These are phyloP conservation scores for Plectropomus leopardus DNA, from an alignment of 2,113 vertebrate genomes.

Conservation along the genomic window DNA sequence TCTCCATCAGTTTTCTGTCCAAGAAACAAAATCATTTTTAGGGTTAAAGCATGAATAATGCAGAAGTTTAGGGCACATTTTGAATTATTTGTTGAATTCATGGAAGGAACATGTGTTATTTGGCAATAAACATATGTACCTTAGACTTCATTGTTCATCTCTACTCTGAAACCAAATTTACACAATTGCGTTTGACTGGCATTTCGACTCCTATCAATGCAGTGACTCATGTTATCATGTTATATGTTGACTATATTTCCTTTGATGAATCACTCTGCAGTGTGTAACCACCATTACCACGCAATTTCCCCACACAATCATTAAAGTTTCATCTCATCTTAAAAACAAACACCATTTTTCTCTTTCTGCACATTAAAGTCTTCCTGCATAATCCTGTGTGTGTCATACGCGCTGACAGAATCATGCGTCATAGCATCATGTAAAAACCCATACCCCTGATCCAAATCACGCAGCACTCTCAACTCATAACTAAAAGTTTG, in stretches of 20 bases:
- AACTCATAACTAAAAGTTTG: background rate
- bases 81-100: too few species aligned
- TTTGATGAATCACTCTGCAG: conserved; percentile 5
- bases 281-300: conserved; percentile 1
- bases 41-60: too few species aligned
- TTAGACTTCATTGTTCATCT: background rate
- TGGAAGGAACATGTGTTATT: background rate
- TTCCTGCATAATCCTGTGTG: background rate
- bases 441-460: background rate
- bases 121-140: background rate
- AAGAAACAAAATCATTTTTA: too few species aligned
- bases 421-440: conserved; percentile 1
- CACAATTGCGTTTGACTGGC: background rate
- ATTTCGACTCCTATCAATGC: background rate
- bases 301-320: background rate
- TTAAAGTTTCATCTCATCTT: conserved; percentile 34
- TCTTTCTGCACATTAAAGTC: conserved; percentile 4
- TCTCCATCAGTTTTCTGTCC: too few species aligned
- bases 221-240: background rate
- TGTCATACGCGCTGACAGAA: conserved; percentile 31
- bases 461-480: conserved; percentile 1
- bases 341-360: conserved; percentile 8
- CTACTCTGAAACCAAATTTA: background rate
- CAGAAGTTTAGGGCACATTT: too few species aligned
- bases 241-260: background rate